These are phyloP conservation scores for Aleiodes alternator DNA, from an alignment of 2,888 invertebrate genomes.

Conservation along the genomic window DNA sequence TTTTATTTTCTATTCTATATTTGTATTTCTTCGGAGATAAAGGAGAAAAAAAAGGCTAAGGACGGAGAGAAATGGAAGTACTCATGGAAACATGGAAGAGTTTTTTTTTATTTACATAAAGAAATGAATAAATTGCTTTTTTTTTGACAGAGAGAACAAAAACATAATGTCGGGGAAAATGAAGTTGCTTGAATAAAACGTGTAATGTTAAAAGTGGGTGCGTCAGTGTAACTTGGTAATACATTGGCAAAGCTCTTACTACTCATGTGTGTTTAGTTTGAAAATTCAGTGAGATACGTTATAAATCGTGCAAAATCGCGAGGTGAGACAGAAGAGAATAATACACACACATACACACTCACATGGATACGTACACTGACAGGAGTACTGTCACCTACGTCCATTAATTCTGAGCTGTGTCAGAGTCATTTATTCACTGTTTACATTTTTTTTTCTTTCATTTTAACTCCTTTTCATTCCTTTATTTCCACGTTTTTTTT, in stretches of 20 bases:
- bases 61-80: slow-evolving; percentile 17
- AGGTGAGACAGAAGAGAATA: slow-evolving; percentile 27
- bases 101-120: slow-evolving; percentile 12
- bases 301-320: slow-evolving; percentile 34
- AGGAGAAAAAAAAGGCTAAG: slow-evolving; percentile 8
- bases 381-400: slow-evolving; percentile 26
- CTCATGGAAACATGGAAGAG: not conserved
- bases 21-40: slow-evolving; percentile 6
- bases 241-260: slow-evolving; percentile 14
- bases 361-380: too few relatives aligned
- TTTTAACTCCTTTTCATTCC: not conserved
- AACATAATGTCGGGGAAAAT: slow-evolving; percentile 62
- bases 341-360: slow-evolving; percentile 4
- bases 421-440: slow-evolving; percentile 29
- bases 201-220: slow-evolving; percentile 36
- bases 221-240: slow-evolving; percentile 17
- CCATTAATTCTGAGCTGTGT: slow-evolving; percentile 29
- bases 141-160: slow-evolving; percentile 3
- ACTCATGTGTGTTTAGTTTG: slow-evolving; percentile 12
- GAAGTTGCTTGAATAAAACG: slow-evolving; percentile 59
- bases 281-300: slow-evolving; percentile 22
- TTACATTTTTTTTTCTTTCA: slow-evolving; percentile 6
- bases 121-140: not conserved
- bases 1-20: slow-evolving; percentile 20
- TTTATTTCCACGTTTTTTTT: slow-evolving; percentile 12